phyloP scores from a whole-genome alignment of 2,888 invertebrate genomes.

The Chesias legatella region DNA sequence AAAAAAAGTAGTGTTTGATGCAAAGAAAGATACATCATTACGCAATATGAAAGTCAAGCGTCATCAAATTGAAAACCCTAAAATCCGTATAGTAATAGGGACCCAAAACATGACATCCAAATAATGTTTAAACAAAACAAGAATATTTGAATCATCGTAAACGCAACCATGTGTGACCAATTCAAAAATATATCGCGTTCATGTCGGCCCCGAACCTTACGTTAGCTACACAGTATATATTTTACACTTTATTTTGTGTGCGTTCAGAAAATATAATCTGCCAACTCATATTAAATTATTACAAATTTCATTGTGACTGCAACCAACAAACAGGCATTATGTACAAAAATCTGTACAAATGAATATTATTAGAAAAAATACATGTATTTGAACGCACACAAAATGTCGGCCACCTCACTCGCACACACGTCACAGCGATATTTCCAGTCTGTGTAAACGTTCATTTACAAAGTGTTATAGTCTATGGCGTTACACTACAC shows the following conservation, averaged over 20 bases:
- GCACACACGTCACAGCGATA: constrained; percentile 28
- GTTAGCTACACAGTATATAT: constrained; percentile 26
- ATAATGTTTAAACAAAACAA: background rate
- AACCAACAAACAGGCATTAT: constrained; percentile 8
- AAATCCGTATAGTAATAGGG: background rate
- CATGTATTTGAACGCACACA: constrained; percentile 26
- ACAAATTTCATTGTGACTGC: constrained; percentile 4
- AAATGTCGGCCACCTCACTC: constrained; percentile 20
- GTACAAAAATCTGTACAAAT: constrained; percentile 13
- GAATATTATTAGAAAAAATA: constrained; percentile 19
- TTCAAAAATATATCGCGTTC: background rate
- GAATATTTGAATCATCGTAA: background rate
- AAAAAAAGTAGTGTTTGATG: no score
- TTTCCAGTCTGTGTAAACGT: constrained; percentile 24
- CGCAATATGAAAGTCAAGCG: constrained; percentile 3
- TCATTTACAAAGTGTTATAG: constrained; percentile 14
- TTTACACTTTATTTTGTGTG: constrained; percentile 31
- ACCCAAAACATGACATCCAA: background rate
- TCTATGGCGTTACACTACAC: no score
- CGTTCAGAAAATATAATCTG: constrained; percentile 18
- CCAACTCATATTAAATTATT: constrained; percentile 8
- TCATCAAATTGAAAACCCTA: background rate
- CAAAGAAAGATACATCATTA: no score
- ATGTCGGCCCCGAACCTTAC: constrained; percentile 29
- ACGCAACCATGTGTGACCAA: background rate